Base-by-base conservation (phyloP, 2,113 vertebrate species). In the Trogon surrucura region DNA sequence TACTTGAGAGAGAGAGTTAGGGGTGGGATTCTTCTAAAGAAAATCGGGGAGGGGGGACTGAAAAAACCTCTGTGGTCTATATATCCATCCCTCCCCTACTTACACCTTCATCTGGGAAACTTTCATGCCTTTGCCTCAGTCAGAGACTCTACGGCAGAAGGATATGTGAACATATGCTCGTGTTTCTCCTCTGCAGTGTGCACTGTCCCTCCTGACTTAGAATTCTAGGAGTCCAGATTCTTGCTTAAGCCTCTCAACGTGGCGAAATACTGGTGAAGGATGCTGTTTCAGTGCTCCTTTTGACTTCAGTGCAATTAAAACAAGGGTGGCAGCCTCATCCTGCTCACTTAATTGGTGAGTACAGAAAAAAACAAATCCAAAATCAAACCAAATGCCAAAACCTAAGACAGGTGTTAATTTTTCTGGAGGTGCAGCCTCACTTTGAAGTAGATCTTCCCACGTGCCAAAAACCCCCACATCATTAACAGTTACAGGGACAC, bases 1-100 rank as follows among this genome's bases (percentile, higher is more conserved):
- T 73, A 9, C 47, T 36, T 50, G 30, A 27, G 30, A 50, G 14
- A 66, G 29, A 3, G 13, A 1, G 1, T 0, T 34, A 21, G 2
- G 22, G 7, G 6, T 48, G 41, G 26, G 23, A 27, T 72, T 82
- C 45, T 82, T 75, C 74, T 53, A 45, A 38, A 83, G 29, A 34
- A 70, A 70, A 70, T 34, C 32, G 65, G 65, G 50, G 69, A 38
- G 58, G 17, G 19, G 56, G 48, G 54, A 3, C 7, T 48, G 8
- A 34, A 60, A 58, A 44, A 47, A 6, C 23, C 78, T 60, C 51
- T 17, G 13, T 2, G 5, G 6, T 44, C 44, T 91, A 88, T 30
- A 34, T 17, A 84, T 58, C 30, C 23, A 26, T 53, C 71, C 12
- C 32, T 51, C 16, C n/a, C 34, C n/a, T 38, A 64, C 32, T 20